A percentile compares a stretch with the other conserved stretches of the same genome.
phyloP scores from a whole-genome alignment of 2,888 invertebrate genomes.

The Amphipoea oculea region DNA sequence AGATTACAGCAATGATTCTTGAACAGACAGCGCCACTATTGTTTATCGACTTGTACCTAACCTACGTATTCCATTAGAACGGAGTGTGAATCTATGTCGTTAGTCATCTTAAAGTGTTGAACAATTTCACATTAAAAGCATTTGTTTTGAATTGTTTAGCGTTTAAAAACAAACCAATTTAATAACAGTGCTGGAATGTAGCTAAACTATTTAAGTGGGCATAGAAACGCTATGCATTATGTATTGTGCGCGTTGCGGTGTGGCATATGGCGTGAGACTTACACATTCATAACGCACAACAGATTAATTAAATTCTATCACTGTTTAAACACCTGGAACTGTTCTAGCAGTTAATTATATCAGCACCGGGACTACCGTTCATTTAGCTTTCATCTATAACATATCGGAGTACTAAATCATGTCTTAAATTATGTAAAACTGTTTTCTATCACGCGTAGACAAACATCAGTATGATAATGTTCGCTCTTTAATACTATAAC shows the following conservation, averaged over 20 bases:
- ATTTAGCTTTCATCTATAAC: constrained; percentile 33
- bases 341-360: constrained; percentile 27
- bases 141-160: constrained; percentile 17
- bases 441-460: constrained; percentile 46
- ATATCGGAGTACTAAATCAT: constrained; percentile 27
- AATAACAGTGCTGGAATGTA: constrained; percentile 41
- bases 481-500: constrained; percentile 39
- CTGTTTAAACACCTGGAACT: constrained; percentile 42
- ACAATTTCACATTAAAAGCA: neutral
- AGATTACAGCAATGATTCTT: constrained; percentile 39
- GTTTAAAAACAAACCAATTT: constrained; percentile 42
- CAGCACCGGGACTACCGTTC: constrained; percentile 13
- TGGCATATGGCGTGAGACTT: constrained; percentile 58
- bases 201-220: constrained; percentile 47
- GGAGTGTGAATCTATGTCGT: constrained; percentile 2
- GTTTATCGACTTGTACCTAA: constrained; percentile 27
- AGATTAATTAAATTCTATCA: constrained; percentile 42
- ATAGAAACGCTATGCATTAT: constrained; percentile 73
- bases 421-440: constrained; percentile 41
- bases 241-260: constrained; percentile 60
- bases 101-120: constrained; percentile 11
- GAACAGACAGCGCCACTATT: constrained; percentile 34
- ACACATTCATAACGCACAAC: constrained; percentile 58
- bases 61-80: constrained; percentile 12
- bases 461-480: constrained; percentile 57